These are phyloP conservation scores for Vanessa tameamea DNA, from an alignment of 1,140 invertebrate species.

Conservation along the genomic window DNA sequence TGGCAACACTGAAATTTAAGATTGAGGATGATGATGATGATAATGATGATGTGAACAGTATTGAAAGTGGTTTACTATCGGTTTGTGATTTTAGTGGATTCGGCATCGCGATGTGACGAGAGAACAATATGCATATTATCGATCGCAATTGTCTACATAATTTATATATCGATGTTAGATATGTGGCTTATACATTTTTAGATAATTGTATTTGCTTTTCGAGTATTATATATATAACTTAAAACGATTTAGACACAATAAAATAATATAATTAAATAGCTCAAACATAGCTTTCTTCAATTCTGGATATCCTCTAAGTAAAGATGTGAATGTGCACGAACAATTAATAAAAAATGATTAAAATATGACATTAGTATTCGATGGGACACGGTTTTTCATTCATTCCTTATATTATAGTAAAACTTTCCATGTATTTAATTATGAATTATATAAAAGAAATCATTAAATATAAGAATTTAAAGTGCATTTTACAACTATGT, in stretches of 20 bases:
- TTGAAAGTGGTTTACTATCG: constrained; percentile 9
- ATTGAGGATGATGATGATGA: background rate
- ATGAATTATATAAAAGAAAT: constrained; percentile 48
- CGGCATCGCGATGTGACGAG: constrained; percentile 3
- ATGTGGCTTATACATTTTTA: constrained; percentile 25
- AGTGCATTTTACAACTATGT: constrained; percentile 63
- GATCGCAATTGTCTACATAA: constrained; percentile 7
- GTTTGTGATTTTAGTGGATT: constrained; percentile 9
- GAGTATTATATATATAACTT: constrained; percentile 29
- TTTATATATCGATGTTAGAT: constrained; percentile 19
- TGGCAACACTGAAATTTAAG: constrained; percentile 3
- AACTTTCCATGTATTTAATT: constrained; percentile 58
- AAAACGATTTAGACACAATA: constrained; percentile 5
- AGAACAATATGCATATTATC: background rate
- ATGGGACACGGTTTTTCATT: constrained; percentile 41
- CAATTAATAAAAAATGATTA: constrained; percentile 6
- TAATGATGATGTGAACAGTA: constrained; percentile 1
- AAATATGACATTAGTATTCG: constrained; percentile 31
- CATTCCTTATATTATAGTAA: constrained; percentile 56
- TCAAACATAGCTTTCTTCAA: constrained; percentile 9
- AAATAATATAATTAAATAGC: constrained; percentile 17
- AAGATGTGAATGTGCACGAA: constrained; percentile 4
- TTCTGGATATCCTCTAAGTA: constrained; percentile 14
- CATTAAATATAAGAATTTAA: constrained; percentile 50
- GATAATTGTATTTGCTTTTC: constrained; percentile 24